phyloP scores from a whole-genome alignment of 1,140 invertebrate genomes.

The Drosophila elegans region DNA sequence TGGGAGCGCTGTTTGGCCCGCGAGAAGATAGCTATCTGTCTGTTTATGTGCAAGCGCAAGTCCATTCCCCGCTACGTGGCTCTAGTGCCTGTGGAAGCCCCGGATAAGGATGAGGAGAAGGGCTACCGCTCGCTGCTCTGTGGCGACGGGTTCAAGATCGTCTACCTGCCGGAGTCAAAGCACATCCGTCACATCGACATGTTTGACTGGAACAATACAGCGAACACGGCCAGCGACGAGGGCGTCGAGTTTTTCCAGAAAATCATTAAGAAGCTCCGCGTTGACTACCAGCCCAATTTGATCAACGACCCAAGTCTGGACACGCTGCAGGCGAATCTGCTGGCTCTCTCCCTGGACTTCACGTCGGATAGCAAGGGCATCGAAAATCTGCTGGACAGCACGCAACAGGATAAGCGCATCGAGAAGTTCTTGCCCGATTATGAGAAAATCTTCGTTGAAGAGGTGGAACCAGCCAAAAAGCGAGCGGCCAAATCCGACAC shows the following conservation, averaged over 20 bases:
- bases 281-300: slow-evolving; percentile 73
- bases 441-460: slow-evolving; percentile 56
- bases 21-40: slow-evolving; percentile 76
- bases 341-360: slow-evolving; percentile 70
- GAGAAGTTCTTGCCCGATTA: slow-evolving; percentile 57
- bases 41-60: slow-evolving; percentile 77
- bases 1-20: slow-evolving; percentile 78
- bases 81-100: slow-evolving; percentile 55
- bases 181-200: slow-evolving; percentile 72
- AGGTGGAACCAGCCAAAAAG: slow-evolving; percentile 58
- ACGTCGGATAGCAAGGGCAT: slow-evolving; percentile 52
- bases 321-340: slow-evolving; percentile 65
- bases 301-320: slow-evolving; percentile 76
- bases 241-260: slow-evolving; percentile 70
- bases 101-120: slow-evolving; percentile 33
- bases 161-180: slow-evolving; percentile 72
- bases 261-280: slow-evolving; percentile 67
- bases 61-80: slow-evolving; percentile 78
- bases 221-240: slow-evolving; percentile 52
- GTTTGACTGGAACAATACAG: slow-evolving; percentile 68
- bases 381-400: slow-evolving; percentile 59
- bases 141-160: slow-evolving; percentile 80
- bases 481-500: slow-evolving; percentile 35
- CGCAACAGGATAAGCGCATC: slow-evolving; percentile 72
- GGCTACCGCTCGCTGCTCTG: slow-evolving; percentile 57